Percentiles rank a stretch among this genome's conserved stretches.
Conservation (phyloP, 2,797 vertebrate genomes). For the Neomorphus geoffroyi region DNA sequence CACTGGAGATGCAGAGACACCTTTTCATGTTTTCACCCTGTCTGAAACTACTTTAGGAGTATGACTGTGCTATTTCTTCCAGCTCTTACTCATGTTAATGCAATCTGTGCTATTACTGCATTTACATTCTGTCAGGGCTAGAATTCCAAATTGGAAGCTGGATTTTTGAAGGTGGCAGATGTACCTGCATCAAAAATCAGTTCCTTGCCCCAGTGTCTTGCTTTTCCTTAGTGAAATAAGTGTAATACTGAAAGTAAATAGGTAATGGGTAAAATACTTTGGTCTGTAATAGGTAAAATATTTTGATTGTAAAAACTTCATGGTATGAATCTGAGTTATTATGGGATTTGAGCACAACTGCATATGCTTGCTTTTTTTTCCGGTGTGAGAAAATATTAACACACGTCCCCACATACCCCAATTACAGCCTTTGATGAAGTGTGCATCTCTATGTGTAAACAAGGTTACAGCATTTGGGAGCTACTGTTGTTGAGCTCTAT, state of each 20-base stretch:
- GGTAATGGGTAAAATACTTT: background rate
- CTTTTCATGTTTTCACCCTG: background rate
- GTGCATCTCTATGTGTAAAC: background rate
- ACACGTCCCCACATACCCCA: rapidly evolving
- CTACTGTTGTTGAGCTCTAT: background rate
- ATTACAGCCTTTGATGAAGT: background rate
- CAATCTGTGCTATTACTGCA: background rate
- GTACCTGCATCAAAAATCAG: background rate
- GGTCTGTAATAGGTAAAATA: background rate
- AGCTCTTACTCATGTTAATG: background rate
- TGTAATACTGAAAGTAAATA: background rate
- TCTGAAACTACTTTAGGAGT: rapidly evolving
- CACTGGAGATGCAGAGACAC: background rate
- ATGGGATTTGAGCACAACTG: background rate
- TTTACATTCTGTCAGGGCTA: background rate
- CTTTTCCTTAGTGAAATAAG: background rate
- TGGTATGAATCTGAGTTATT: background rate
- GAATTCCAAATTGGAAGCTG: rapidly evolving
- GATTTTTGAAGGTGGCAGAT: background rate
- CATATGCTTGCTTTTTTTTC: background rate
- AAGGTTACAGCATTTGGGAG: background rate
- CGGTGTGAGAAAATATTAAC: background rate
- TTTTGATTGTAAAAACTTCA: background rate
- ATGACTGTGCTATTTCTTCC: background rate
- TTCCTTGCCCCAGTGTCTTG: background rate